These are phyloP conservation scores for Chanos chanos DNA, from an alignment of 2,797 vertebrate genomes.

Conservation along the genomic window DNA sequence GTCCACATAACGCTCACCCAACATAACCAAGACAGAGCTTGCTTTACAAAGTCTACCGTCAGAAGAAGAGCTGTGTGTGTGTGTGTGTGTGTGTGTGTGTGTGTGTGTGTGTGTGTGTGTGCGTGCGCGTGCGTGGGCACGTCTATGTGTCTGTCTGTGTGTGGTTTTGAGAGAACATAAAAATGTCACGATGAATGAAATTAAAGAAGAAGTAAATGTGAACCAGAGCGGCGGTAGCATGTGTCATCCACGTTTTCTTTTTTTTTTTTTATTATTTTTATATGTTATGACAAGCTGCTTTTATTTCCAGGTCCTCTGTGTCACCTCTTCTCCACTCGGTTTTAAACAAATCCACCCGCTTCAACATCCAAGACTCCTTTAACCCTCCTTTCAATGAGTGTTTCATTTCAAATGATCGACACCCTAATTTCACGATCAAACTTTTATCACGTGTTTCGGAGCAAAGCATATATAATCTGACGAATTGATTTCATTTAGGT, in stretches of 20 bases:
- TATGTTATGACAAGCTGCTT: background rate
- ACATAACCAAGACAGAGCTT: slow-evolving; percentile 6
- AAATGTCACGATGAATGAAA: background rate
- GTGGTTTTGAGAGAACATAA: background rate
- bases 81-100: background rate
- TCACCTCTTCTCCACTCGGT: background rate
- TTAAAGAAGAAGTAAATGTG: background rate
- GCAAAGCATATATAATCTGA: too few species aligned
- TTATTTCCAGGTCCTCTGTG: background rate
- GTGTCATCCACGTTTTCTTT: too few species aligned
- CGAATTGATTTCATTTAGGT: too few species aligned
- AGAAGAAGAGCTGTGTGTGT: slow-evolving; percentile 2
- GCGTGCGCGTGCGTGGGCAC: too few species aligned
- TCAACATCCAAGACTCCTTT: background rate
- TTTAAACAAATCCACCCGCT: background rate
- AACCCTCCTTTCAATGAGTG: too few species aligned
- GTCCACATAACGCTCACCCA: too few species aligned
- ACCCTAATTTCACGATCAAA: background rate
- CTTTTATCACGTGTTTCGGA: too few species aligned
- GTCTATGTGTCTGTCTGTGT: background rate
- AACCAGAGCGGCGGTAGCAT: too few species aligned
- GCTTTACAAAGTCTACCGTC: slow-evolving; percentile 10
- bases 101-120: background rate
- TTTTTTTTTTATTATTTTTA: background rate
- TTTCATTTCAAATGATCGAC: too few species aligned